Percentiles rank a stretch among this genome's conserved stretches.
These are phyloP conservation scores for Anniella stebbinsi DNA, from an alignment of 2,797 vertebrate genomes.

Conservation along the genomic window DNA sequence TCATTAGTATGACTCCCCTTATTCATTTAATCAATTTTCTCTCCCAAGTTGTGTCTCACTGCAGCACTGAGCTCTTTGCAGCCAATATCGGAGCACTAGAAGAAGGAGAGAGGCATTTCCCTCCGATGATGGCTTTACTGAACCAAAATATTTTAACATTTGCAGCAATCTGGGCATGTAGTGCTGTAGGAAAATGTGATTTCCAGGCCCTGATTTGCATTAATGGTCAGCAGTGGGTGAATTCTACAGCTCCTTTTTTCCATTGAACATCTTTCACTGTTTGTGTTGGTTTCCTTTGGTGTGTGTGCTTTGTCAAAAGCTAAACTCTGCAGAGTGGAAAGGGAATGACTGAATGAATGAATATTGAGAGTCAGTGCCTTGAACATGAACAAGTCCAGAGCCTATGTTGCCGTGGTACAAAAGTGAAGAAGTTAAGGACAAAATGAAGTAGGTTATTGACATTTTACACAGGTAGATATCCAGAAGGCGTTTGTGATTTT, in stretches of 20 bases:
- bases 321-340: constrained; percentile 29
- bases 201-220: constrained; percentile 29
- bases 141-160: constrained; percentile 45
- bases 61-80: constrained; percentile 62
- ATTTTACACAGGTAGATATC: constrained; percentile 21
- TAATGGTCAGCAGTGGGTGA: background rate
- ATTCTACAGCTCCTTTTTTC: constrained; percentile 32
- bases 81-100: constrained; percentile 14
- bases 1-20: constrained; percentile 49
- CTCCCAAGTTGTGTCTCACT: constrained; percentile 50
- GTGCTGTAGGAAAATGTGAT: constrained; percentile 12
- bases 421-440: background rate
- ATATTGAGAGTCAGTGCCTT: background rate
- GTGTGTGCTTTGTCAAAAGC: background rate
- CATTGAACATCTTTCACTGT: constrained; percentile 38
- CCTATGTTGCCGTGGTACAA: background rate
- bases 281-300: constrained; percentile 40
- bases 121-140: constrained; percentile 42
- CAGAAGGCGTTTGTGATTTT: constrained; percentile 15
- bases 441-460: constrained; percentile 45
- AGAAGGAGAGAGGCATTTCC: constrained; percentile 38
- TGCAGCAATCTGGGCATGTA: constrained; percentile 3
- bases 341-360: constrained; percentile 41
- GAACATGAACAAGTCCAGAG: background rate
- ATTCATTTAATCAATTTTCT: constrained; percentile 49